Conservation (phyloP, 2,888 invertebrate genomes). For the Limnephilus marmoratus region DNA sequence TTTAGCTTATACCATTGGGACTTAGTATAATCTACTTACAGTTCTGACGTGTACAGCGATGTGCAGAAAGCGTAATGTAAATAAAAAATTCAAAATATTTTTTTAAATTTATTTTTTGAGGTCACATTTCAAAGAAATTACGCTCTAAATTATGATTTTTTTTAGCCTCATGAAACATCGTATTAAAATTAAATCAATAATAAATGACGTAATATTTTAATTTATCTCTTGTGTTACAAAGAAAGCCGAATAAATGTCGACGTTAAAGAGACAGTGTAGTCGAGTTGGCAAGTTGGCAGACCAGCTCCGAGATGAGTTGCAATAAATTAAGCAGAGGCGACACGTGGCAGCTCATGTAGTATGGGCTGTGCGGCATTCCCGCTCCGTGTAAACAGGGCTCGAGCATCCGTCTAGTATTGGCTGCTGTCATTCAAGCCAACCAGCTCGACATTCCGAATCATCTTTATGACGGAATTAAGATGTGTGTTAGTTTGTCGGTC, state of each 20-base stretch:
- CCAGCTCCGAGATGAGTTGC: not conserved
- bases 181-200: not conserved
- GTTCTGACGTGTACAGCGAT: too few species aligned
- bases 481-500: not conserved
- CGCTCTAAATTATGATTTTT: not conserved
- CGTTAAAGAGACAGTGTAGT: not conserved
- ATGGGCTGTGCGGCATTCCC: not conserved
- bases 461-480: not conserved
- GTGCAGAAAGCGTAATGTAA: too few species aligned
- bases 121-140: not conserved
- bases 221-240: not conserved
- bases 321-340: slow-evolving; percentile 7
- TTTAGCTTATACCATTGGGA: too few species aligned
- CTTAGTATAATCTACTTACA: too few species aligned
- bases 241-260: not conserved
- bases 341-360: slow-evolving; percentile 20
- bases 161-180: not conserved
- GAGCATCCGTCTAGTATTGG: not conserved
- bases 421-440: slow-evolving; percentile 24
- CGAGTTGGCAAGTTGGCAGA: slow-evolving; percentile 25
- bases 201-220: not conserved
- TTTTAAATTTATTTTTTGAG: too few species aligned
- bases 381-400: slow-evolving; percentile 23
- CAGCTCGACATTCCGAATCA: not conserved
- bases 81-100: too few species aligned